These are phyloP conservation scores for Sylvicapra grimmia DNA, from an alignment of 2,113 vertebrate species.

Conservation along the genomic window DNA sequence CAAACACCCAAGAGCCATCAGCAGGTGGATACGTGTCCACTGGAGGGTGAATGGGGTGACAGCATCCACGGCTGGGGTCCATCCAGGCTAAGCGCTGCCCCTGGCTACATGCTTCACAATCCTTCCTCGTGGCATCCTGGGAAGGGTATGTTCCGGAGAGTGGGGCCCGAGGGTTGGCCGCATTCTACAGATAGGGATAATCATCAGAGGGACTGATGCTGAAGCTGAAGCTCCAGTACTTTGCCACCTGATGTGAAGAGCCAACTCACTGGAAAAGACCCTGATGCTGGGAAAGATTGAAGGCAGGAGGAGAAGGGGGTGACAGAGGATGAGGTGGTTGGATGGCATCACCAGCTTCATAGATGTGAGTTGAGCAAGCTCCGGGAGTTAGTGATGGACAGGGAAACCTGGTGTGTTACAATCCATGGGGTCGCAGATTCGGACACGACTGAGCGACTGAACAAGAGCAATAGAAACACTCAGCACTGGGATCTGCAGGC, in stretches of 20 bases:
- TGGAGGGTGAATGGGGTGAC: accelerated
- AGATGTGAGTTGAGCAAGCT: neutral
- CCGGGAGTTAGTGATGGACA: neutral
- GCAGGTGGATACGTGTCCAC: accelerated
- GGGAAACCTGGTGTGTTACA: neutral
- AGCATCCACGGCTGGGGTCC: accelerated
- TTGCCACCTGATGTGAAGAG: neutral
- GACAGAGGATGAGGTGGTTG: neutral
- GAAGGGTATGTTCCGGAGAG: neutral
- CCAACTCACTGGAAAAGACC: neutral
- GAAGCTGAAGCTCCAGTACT: neutral
- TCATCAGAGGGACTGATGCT: neutral
- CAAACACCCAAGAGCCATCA: too few relatives aligned
- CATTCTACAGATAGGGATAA: neutral
- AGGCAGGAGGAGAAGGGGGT: neutral
- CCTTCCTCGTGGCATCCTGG: accelerated
- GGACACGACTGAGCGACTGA: neutral
- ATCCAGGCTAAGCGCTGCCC: neutral
- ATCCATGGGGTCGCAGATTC: neutral
- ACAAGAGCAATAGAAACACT: neutral
- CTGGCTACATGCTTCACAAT: accelerated
- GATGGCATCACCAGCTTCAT: neutral
- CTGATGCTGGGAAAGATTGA: neutral
- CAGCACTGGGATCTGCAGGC: neutral
- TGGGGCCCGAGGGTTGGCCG: neutral